Evolutionary conservation across 2,113 vertebrate species (phyloP).

Genomic region (Tupaia tana): DNA sequence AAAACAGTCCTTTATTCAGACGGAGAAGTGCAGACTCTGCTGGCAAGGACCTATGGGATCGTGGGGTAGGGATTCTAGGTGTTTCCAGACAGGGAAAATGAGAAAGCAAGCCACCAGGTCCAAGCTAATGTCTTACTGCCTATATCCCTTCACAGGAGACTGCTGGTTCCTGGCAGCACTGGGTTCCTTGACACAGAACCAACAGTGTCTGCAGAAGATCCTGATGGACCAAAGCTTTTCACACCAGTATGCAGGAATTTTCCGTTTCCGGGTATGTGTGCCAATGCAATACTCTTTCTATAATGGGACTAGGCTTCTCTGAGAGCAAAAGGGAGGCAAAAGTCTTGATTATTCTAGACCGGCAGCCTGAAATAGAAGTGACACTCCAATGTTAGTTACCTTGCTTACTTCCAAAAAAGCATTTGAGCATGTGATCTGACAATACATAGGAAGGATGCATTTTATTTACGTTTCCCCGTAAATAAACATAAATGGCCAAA

Average conservation of each 20-base stretch:
- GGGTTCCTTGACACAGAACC: slow-evolving; percentile 86
- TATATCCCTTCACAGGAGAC: slow-evolving; percentile 80
- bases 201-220: slow-evolving; percentile 81
- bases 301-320: neutral
- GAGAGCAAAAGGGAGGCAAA: neutral
- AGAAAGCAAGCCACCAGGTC: no score
- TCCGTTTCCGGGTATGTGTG: slow-evolving; percentile 86
- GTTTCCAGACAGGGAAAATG: neutral
- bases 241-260: slow-evolving; percentile 85
- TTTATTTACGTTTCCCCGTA: neutral
- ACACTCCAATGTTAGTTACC: neutral
- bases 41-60: neutral
- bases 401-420: neutral
- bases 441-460: neutral
- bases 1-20: neutral
- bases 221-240: slow-evolving; percentile 86
- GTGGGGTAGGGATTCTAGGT: neutral
- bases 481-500: slow-evolving; percentile 4
- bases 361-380: neutral
- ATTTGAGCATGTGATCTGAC: neutral
- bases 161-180: slow-evolving; percentile 89
- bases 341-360: neutral
- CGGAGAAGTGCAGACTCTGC: neutral
- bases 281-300: fast-evolving
- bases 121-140: neutral